These are phyloP conservation scores for Lagorchestes hirsutus DNA, from an alignment of 2,797 vertebrate genomes.

Conservation along the genomic window DNA sequence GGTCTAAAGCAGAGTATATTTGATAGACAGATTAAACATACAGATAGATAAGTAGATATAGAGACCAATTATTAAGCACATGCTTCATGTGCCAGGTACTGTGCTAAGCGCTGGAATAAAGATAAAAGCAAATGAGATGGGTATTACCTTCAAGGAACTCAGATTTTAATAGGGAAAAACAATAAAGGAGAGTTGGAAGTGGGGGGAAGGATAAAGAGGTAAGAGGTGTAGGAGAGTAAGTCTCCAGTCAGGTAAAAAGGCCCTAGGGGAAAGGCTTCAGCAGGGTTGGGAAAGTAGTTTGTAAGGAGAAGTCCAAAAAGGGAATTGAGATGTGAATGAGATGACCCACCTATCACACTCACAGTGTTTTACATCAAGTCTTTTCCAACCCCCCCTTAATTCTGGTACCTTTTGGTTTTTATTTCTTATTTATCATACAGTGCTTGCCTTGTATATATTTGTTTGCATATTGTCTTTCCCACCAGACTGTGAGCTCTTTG, in stretches of 20 bases:
- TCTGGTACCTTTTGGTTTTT: background rate
- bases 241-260: background rate
- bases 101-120: background rate
- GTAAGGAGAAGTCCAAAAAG: background rate
- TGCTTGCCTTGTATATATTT: background rate
- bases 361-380: background rate
- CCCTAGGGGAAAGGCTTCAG: background rate
- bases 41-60: background rate
- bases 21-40: background rate
- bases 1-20: background rate
- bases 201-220: background rate
- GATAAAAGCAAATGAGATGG: background rate
- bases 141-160: background rate
- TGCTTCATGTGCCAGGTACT: background rate
- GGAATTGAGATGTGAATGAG: background rate
- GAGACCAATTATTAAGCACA: background rate
- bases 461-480: background rate
- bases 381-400: background rate
- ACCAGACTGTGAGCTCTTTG: background rate
- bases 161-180: background rate
- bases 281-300: background rate
- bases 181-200: background rate
- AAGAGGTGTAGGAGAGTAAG: background rate
- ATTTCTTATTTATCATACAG: background rate
- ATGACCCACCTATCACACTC: background rate